Conservation (phyloP, 2,113 vertebrate genomes). For the Cervus canadensis region DNA sequence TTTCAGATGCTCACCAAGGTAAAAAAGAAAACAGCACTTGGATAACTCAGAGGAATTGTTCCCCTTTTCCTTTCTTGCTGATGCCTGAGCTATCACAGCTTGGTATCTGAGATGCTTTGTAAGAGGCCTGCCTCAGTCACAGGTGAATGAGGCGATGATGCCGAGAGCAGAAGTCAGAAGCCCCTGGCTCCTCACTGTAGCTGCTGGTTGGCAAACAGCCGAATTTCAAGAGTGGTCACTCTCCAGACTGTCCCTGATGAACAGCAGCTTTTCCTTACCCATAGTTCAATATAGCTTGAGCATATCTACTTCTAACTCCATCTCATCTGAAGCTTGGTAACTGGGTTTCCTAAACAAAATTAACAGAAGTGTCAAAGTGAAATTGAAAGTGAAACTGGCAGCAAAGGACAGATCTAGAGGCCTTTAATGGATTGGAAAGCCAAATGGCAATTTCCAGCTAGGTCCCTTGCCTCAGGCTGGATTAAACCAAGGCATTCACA, state of each 20-base stretch:
- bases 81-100: conserved; percentile 22
- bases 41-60: conserved; percentile 52
- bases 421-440: conserved; percentile 48
- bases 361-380: conserved; percentile 60
- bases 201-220: conserved; percentile 7
- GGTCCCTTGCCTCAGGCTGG: conserved; percentile 32
- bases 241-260: not conserved
- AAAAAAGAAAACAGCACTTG: conserved; percentile 56
- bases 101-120: conserved; percentile 58
- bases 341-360: conserved; percentile 67
- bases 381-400: conserved; percentile 68
- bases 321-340: conserved; percentile 48
- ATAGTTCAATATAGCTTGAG: not conserved
- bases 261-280: conserved; percentile 19
- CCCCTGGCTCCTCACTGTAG: not conserved
- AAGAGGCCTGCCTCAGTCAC: conserved; percentile 16
- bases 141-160: not conserved
- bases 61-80: conserved; percentile 36
- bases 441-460: conserved; percentile 57
- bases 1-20: conserved; percentile 66
- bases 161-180: conserved; percentile 4
- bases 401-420: conserved; percentile 49
- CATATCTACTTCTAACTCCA: conserved; percentile 40
- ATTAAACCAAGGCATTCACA: conserved; percentile 51
- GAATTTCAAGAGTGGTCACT: not conserved